Conservation (phyloP, 2,113 vertebrate genomes). For the Syrmaticus mikado region DNA sequence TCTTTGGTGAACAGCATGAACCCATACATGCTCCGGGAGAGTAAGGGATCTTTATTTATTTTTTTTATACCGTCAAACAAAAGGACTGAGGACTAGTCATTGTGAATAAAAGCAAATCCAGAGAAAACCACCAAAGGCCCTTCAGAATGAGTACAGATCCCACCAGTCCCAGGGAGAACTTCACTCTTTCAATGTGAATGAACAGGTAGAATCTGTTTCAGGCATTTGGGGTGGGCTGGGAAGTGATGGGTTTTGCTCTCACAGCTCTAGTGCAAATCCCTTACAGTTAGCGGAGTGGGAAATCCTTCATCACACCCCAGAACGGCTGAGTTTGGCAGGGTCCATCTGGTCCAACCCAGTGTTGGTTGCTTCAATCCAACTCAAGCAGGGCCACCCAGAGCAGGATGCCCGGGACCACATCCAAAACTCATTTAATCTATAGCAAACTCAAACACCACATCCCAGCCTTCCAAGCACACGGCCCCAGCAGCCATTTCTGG, state of each 20-base stretch:
- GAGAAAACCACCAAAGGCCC: background rate
- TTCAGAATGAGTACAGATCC: background rate
- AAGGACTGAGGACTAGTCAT: background rate
- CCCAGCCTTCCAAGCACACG: background rate
- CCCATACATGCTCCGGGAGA: background rate
- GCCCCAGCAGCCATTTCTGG: background rate
- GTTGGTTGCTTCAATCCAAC: background rate
- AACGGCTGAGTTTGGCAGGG: background rate
- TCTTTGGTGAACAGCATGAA: background rate
- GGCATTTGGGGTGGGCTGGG: background rate
- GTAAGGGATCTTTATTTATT: too few species aligned
- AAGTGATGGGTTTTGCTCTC: background rate
- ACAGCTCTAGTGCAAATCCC: accelerated
- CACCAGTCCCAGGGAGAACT: background rate
- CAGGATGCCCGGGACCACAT: background rate
- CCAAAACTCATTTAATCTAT: background rate
- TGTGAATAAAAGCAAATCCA: background rate
- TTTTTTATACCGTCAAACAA: background rate
- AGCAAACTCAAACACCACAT: background rate
- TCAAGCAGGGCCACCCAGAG: background rate
- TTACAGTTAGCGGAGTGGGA: background rate
- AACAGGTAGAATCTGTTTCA: background rate
- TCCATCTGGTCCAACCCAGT: background rate
- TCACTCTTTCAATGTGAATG: background rate
- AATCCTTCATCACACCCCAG: background rate